Evolutionary conservation across 2,113 vertebrate genomes (phyloP).

Genomic region (Pollimyrus isidori): DNA sequence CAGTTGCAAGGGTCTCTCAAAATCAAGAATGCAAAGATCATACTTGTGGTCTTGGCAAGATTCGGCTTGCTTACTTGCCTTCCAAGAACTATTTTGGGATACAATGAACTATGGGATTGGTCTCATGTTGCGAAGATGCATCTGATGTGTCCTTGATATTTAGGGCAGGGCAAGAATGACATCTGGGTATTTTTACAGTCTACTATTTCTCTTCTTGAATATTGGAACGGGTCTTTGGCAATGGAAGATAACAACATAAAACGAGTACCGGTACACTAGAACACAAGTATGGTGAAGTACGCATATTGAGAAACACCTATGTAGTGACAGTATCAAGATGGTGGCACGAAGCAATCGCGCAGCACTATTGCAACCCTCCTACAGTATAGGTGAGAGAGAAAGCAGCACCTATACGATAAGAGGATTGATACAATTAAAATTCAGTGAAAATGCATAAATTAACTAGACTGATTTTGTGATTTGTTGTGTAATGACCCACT

Average conservation of each 20-base stretch:
- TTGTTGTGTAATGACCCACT: background rate
- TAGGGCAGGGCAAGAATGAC: background rate
- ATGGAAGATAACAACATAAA: background rate
- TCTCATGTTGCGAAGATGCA: background rate
- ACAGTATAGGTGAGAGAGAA: too few species aligned
- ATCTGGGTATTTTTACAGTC: background rate
- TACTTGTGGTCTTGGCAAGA: background rate
- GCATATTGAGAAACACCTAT: too few species aligned
- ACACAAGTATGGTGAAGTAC: background rate
- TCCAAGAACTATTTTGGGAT: background rate
- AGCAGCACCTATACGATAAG: too few species aligned
- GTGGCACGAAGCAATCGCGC: too few species aligned
- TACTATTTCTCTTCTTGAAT: background rate
- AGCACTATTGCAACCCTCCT: too few species aligned
- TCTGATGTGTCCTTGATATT: background rate
- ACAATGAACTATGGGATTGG: background rate
- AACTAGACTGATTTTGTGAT: too few species aligned
- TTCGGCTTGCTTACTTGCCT: background rate
- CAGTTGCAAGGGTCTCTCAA: background rate
- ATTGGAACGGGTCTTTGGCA: background rate
- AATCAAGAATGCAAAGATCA: background rate
- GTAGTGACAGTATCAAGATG: too few species aligned
- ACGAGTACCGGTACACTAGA: background rate
- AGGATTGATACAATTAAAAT: too few species aligned
- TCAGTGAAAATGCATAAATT: too few species aligned